These are phyloP conservation scores for Coregonus clupeaformis DNA, from an alignment of 2,113 vertebrate genomes.

Conservation along the genomic window DNA sequence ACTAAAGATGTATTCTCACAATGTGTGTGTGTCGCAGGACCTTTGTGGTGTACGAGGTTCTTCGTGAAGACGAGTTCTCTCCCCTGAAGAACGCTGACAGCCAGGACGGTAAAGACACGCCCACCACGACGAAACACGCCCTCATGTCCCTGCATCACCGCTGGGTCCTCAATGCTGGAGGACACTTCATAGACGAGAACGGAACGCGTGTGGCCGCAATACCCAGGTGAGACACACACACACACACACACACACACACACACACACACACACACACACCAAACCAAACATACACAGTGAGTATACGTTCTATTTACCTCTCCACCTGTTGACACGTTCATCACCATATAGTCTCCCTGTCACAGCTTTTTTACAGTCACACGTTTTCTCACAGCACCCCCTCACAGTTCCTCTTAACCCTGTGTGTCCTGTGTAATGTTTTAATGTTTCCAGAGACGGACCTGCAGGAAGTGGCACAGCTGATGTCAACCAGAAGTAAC, in stretches of 20 bases:
- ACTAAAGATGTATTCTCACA: too few relatives aligned
- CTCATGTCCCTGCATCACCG: conserved; percentile 96
- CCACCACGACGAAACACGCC: conserved; percentile 89
- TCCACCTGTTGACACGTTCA: background rate
- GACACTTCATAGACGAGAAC: conserved; percentile 92
- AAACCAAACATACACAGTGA: too few relatives aligned
- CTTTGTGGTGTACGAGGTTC: conserved; percentile 92
- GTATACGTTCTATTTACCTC: background rate
- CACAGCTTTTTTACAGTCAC: conserved; percentile 13
- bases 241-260: background rate
- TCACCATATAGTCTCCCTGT: background rate
- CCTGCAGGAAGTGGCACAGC: conserved; percentile 78
- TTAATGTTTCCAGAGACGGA: conserved; percentile 76
- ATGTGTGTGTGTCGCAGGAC: conserved; percentile 67
- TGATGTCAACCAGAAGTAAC: conserved; percentile 92
- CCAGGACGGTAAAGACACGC: conserved; percentile 95
- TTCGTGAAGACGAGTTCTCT: conserved; percentile 95
- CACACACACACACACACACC: background rate
- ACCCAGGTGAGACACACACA: conserved; percentile 79
- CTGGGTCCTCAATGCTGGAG: conserved; percentile 94
- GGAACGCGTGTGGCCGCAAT: conserved; percentile 89
- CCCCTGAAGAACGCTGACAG: conserved; percentile 95
- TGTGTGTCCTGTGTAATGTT: conserved; percentile 57
- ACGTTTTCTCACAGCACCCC: conserved; percentile 40
- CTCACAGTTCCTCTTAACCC: conserved; percentile 66